Evolutionary conservation across 2,113 vertebrate genomes (phyloP).

Genomic region (Oryzias celebensis): DNA sequence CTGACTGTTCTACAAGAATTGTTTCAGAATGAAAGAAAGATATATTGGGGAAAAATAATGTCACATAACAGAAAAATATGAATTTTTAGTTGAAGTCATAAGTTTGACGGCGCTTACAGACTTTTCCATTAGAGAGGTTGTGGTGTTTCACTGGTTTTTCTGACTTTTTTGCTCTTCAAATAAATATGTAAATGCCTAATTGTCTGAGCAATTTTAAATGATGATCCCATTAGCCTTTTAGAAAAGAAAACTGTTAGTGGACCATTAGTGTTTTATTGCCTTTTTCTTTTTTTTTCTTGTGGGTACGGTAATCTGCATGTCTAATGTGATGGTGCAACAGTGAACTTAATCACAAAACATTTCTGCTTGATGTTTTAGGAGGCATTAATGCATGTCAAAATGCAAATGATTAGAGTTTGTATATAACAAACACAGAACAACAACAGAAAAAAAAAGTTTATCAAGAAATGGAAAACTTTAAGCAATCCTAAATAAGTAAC

Average conservation of each 20-base stretch:
- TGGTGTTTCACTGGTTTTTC: constrained; percentile 26
- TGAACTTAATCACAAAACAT: constrained; percentile 32
- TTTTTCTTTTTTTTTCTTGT: constrained; percentile 22
- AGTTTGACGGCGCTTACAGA: constrained; percentile 22
- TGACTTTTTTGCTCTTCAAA: constrained; percentile 28
- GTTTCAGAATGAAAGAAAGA: not conserved
- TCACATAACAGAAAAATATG: not conserved
- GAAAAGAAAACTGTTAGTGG: constrained; percentile 27
- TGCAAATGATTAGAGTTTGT: constrained; percentile 35
- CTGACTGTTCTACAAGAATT: not conserved
- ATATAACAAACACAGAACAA: constrained; percentile 10
- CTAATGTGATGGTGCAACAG: constrained; percentile 40
- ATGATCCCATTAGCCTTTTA: constrained; percentile 46
- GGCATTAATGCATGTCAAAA: constrained; percentile 2
- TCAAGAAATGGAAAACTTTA: no score
- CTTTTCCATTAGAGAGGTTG: constrained; percentile 17
- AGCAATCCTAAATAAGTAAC: constrained; percentile 8
- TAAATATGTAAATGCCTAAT: constrained; percentile 55
- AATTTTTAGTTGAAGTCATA: constrained; percentile 5
- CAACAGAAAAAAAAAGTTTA: constrained; percentile 4
- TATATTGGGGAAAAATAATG: no score
- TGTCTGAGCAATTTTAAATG: constrained; percentile 46
- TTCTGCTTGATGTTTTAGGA: constrained; percentile 20
- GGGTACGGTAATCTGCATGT: constrained; percentile 37
- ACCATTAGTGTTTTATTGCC: constrained; percentile 47